Base-by-base conservation (phyloP, 1,140 invertebrate genomes). In the Trachymyrmex septentrionalis region DNA sequence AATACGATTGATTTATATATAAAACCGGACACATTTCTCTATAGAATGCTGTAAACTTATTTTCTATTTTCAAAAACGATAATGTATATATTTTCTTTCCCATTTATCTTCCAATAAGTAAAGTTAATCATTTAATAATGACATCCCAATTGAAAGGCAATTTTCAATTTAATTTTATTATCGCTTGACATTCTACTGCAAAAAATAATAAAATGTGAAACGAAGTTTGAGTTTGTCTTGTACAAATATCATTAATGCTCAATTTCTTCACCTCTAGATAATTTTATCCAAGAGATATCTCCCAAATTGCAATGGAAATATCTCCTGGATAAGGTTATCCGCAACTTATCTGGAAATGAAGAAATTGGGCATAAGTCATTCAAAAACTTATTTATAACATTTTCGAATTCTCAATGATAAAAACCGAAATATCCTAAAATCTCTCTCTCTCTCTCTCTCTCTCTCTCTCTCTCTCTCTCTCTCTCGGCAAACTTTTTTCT, bases 401-500 rank as follows among this genome's bases (percentile, higher is more conserved):
- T 12, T 34, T 7, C 4, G 3, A 44, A 3, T 55, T 34, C 19
- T 38, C 5, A 1, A 24, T 27, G 30, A 30, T 30, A 30, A 21
- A 61, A 19, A 9, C 3, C 24, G 0, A 44, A 27, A 14, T 30
- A 10, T 4, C 9, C 38, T 2, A 69, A 44, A 59, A 81, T 61
- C 12, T 30, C 4, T 30, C 30, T 30, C 12, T 38, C 34, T 9
- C 7, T 7, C 34, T 7, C 34, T 0, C 7, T 0, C 1, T 0
- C 34, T 9, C 38, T 5, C 38, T 9, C 3, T 0, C 38, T 1
- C 9, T 9, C 9, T 10, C 38, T 10, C 9, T 44, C 21, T 75
- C 12, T 53, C 59, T 71, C 48, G n/a, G 50, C 7, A 38, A 55
- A 86, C 55, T 61, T 77, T 67, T 86, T 72, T 38, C 0, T 72